Conservation (phyloP, 2,888 invertebrate genomes). For the Artemia sinica region DNA sequence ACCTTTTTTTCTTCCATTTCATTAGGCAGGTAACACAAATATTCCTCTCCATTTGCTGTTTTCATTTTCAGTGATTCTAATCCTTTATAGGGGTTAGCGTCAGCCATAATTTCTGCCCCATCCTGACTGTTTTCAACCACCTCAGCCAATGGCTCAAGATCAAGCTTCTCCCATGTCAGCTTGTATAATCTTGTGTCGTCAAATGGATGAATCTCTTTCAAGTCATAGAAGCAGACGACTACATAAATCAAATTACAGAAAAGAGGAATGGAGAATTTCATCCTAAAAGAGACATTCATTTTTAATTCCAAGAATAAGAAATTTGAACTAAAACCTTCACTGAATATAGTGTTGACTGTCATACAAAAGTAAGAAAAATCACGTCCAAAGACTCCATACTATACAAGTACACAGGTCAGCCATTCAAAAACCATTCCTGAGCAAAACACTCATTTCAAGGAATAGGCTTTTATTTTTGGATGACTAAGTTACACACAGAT, state of each 20-base stretch:
- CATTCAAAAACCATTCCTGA: no score
- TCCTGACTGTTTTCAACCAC: neutral
- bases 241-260: neutral
- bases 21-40: slow-evolving; percentile 61
- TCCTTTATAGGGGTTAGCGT: slow-evolving; percentile 26
- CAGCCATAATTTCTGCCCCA: neutral
- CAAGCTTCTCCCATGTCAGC: slow-evolving; percentile 52
- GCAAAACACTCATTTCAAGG: no score
- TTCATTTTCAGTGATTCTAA: slow-evolving; percentile 47
- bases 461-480: no score
- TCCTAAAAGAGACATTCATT: no score
- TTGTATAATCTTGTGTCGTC: slow-evolving; percentile 63
- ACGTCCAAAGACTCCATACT: no score
- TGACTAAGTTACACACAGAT: no score
- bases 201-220: slow-evolving; percentile 49
- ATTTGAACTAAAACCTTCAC: no score
- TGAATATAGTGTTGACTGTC: no score
- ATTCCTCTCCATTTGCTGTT: slow-evolving; percentile 61
- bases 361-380: no score
- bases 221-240: neutral
- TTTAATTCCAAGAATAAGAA: no score
- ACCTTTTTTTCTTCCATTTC: slow-evolving; percentile 32
- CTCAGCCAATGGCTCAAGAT: slow-evolving; percentile 17
- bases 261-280: neutral
- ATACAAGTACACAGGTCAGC: no score